A percentile compares a stretch with the other conserved stretches of the same genome.
phyloP scores from a whole-genome alignment of 2,113 vertebrate genomes.

The Amphilophus citrinellus region DNA sequence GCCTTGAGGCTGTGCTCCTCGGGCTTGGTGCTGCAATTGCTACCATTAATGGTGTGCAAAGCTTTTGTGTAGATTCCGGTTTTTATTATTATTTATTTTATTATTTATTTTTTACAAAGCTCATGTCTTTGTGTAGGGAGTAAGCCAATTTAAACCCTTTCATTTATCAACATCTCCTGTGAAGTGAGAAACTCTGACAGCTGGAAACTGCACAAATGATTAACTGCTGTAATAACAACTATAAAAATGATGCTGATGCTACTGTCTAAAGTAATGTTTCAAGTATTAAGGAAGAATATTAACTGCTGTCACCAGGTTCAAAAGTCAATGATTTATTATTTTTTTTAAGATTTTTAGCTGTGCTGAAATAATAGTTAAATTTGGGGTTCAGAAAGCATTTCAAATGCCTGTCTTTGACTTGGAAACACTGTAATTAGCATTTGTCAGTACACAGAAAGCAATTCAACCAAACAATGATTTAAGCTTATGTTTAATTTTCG shows the following conservation, averaged over 20 bases:
- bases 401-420: not conserved
- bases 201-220: constrained; percentile 27
- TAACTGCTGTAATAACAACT: constrained; percentile 4
- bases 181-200: constrained; percentile 1
- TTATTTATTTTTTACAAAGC: not conserved
- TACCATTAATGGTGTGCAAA: constrained; percentile 2
- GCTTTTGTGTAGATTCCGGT: not conserved
- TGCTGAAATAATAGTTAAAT: not conserved
- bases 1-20: constrained; percentile 4
- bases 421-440: not conserved
- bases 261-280: not conserved
- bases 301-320: not conserved
- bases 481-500: not conserved
- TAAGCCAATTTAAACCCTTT: constrained; percentile 9
- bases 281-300: not conserved
- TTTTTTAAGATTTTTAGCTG: no score
- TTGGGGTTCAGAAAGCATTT: not conserved
- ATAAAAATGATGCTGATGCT: not conserved
- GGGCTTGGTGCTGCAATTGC: not conserved
- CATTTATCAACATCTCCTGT: not conserved
- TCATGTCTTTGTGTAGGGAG: not conserved
- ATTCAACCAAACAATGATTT: not conserved
- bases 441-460: not conserved
- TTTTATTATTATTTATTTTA: not conserved
- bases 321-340: not conserved